Evolutionary conservation across 2,797 vertebrate species (phyloP).

Genomic region (Nyctibius grandis): DNA sequence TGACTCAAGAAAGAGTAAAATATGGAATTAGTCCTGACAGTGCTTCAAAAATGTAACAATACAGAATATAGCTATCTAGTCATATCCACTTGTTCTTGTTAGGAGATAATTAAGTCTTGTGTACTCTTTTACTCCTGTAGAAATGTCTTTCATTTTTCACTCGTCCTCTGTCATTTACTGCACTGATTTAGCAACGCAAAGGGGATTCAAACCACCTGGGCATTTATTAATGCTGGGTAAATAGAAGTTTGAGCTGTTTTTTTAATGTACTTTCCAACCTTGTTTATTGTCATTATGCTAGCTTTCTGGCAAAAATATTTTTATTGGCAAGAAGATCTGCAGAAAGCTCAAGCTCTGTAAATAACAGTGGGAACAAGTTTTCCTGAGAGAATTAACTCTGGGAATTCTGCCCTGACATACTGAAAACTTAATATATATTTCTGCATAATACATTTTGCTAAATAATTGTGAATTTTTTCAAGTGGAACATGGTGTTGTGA

Average conservation of each 20-base stretch:
- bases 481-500: neutral
- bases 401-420: neutral
- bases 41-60: neutral
- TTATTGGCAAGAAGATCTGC: neutral
- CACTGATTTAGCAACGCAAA: slow-evolving; percentile 7
- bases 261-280: neutral
- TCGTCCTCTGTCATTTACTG: neutral
- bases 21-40: neutral
- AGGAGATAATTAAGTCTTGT: neutral
- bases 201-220: neutral
- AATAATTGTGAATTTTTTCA: neutral
- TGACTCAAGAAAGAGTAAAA: neutral
- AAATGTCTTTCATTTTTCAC: neutral
- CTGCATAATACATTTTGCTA: neutral
- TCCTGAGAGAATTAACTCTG: neutral
- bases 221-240: slow-evolving; percentile 13
- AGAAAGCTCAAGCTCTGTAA: neutral
- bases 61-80: neutral
- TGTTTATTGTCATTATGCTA: neutral
- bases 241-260: neutral
- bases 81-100: neutral
- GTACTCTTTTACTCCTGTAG: neutral
- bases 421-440: neutral
- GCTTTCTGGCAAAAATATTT: neutral
- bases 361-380: neutral